Conservation (phyloP, 2,113 vertebrate genomes). For the Neoarius graeffei region DNA sequence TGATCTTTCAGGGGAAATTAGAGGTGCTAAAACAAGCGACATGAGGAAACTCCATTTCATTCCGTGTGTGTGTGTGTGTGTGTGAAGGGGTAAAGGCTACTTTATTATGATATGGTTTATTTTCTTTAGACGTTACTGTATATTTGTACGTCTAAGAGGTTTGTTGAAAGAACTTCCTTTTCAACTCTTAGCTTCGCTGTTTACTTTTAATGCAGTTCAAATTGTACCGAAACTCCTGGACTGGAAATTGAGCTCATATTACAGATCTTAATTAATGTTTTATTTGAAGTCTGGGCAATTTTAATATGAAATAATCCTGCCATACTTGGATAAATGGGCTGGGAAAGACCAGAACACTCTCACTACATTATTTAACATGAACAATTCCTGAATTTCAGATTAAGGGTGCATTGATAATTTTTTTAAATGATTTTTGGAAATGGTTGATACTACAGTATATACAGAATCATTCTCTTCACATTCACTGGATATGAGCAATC, state of each 20-base stretch:
- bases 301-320: background rate
- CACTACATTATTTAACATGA: background rate
- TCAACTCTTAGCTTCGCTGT: background rate
- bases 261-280: background rate
- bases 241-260: background rate
- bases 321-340: background rate
- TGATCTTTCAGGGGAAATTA: background rate
- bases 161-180: background rate
- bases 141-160: too few relatives aligned
- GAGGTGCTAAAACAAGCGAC: background rate
- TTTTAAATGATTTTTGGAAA: background rate
- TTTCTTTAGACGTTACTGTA: too few relatives aligned
- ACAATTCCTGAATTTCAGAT: background rate
- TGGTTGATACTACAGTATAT: too few relatives aligned
- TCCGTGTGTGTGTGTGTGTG: too few relatives aligned
- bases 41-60: too few relatives aligned
- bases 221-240: background rate
- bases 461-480: too few relatives aligned
- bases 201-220: background rate
- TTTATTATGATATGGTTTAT: too few relatives aligned
- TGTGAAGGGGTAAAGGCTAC: too few relatives aligned
- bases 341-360: background rate
- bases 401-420: background rate
- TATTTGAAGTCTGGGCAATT: background rate
- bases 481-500: too few relatives aligned